phyloP scores from a whole-genome alignment of 2,113 vertebrate species.

The Plestiodon gilberti region DNA sequence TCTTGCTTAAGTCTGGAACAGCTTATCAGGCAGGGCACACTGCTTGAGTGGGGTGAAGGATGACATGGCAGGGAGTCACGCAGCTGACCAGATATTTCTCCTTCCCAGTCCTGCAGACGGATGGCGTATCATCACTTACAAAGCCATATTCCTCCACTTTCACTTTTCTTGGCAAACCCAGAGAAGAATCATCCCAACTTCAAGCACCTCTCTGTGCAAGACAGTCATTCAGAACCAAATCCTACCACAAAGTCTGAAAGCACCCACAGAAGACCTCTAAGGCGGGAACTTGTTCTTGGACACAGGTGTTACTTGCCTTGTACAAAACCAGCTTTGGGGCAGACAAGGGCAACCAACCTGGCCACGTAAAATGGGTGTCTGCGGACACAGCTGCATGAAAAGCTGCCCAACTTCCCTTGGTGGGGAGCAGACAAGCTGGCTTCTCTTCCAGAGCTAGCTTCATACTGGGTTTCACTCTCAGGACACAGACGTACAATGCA shows the following conservation, averaged over 20 bases:
- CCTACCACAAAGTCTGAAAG: background rate
- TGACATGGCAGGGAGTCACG: background rate
- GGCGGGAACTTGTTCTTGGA: background rate
- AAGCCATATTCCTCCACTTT: background rate
- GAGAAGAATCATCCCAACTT: background rate
- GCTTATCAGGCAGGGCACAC: background rate
- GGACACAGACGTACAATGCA: too few relatives aligned
- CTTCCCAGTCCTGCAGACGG: background rate
- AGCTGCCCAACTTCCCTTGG: background rate
- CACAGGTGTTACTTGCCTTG: background rate
- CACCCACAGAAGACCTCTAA: slow-evolving; percentile 6
- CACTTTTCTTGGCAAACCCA: background rate
- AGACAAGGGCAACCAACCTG: background rate
- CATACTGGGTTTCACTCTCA: slow-evolving; percentile 21
- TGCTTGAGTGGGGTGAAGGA: background rate
- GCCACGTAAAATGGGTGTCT: background rate
- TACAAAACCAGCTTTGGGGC: background rate
- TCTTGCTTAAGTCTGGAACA: background rate
- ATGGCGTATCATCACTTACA: background rate
- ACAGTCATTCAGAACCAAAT: slow-evolving; percentile 21
- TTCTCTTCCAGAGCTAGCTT: slow-evolving; percentile 41
- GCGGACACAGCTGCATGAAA: background rate
- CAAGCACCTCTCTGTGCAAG: background rate
- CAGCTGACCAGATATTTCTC: background rate
- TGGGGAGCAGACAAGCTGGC: background rate